phyloP scores from a whole-genome alignment of 2,113 vertebrate species.

The Orycteropus afer region DNA sequence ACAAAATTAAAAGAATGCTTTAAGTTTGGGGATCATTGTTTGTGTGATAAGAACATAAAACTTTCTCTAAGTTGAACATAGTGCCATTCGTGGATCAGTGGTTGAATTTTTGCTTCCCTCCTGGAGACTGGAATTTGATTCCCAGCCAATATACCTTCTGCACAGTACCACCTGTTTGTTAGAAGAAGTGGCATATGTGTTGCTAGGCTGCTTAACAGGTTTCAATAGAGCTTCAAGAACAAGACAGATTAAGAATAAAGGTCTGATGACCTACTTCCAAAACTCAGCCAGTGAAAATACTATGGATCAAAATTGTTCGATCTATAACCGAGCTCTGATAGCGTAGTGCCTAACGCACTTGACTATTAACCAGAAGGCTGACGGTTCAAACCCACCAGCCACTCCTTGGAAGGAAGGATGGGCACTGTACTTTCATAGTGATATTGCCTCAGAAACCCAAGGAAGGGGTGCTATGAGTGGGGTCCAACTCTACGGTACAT shows the following conservation, averaged over 20 bases:
- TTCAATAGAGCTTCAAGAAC: not conserved
- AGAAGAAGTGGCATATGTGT: not conserved
- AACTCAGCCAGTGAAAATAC: not conserved
- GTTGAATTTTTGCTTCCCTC: not conserved
- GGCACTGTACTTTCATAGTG: too few species aligned
- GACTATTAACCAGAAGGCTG: too few species aligned
- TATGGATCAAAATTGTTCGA: not conserved
- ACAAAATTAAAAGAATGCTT: not conserved
- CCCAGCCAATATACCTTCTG: not conserved
- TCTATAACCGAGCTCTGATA: too few species aligned
- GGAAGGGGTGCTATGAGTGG: too few species aligned
- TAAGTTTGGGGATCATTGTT: not conserved
- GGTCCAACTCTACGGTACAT: too few species aligned
- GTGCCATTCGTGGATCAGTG: not conserved
- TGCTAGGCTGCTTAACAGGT: not conserved
- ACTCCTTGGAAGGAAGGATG: too few species aligned
- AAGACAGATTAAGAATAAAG: not conserved
- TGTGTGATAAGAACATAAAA: conserved; percentile 15
- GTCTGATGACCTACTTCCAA: not conserved
- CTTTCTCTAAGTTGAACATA: not conserved
- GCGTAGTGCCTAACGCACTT: too few species aligned
- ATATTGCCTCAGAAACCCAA: too few species aligned
- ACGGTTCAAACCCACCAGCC: too few species aligned
- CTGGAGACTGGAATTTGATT: not conserved
- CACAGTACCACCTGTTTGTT: too few species aligned